Base-by-base conservation (phyloP, 1,140 invertebrate species). In the Magallana angulata region DNA sequence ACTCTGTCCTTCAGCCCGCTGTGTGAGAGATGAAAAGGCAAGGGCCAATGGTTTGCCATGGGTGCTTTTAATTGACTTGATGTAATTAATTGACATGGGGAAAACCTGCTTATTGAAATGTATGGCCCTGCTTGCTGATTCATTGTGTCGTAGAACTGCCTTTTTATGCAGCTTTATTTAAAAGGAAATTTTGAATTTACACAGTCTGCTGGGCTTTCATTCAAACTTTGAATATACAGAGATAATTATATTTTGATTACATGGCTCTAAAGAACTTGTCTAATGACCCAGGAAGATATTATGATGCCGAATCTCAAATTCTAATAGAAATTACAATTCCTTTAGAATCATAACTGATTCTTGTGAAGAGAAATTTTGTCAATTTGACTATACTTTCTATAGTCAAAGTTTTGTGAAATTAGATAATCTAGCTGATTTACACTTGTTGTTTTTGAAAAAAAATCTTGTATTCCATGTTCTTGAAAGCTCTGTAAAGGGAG, bases 41-140 rank as follows among this genome's bases (percentile, higher is more conserved):
- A 71, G 18, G 36, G 36, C 36, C 36, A 36, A 18, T 30, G 11
- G 7, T 30, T 24, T 71, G 12, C 36, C 30, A 0, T 24, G 24
- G 68, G 24, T 7, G 24, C 3, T 11, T 71, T 71, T 71, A 24
- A 71, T 71, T 71, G 24, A 71, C 68, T 71, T 30, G 24, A 71
- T 71, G 68, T 71, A 71, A 71, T 71, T 71, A 71, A 71, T 71
- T 71, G 68, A 71, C 68, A 71, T 71, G 68, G 7, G 68, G 24
- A 24, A 71, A 36, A 36, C 36, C 12, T 71, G 8, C 7, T 12
- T 11, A 36, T 30, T 71, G 18, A 30, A 30, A 36, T 36, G 36
- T 24, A 8, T 71, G 24, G 18, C 12, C 24, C 36, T 18, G 7
- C 68, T 9, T 36, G 68, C 24, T 30, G 24, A 24, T 71, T 71